Base-by-base conservation (phyloP, 2,113 vertebrate species). In the Theristicus caerulescens region DNA sequence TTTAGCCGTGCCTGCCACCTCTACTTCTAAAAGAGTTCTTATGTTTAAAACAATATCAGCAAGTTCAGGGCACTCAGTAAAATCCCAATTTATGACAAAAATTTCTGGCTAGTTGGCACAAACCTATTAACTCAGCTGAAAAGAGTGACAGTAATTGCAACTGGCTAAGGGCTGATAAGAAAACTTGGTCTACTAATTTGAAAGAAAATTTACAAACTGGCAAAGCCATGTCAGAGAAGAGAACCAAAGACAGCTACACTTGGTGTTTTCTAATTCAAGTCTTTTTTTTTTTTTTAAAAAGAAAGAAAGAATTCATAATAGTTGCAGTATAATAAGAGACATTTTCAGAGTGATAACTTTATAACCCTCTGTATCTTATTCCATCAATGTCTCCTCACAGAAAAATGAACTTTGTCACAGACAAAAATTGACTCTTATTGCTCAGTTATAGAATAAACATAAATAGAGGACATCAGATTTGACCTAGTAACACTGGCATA, bases 1-100 rank as follows among this genome's bases (percentile, higher is more conserved):
- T 87, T 82, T 13, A 94, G 52, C 71, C 65, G 10, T 54, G 58
- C 67, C 49, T 94, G 52, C 46, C 67, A 42, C 64, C 57, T 58
- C 34, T 80, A 13, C 15, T 88, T 93, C 57, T 91, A 21, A 65
- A 67, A n/a, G 27, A 49, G 58, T 73, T 90, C 57, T 93, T 93
- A 44, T 6, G 38, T 90, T 94, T 93, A 80, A 95, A 94, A 96
- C 61, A 93, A 34, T 86, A 81, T 62, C 70, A 86, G 70, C 1
- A 11, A 49, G 87, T 88, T 87, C 84, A 62, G 89, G 62, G 29
- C 84, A 77, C 78, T 93, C 64, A 59, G 79, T 74, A 88, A 94
- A 97, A 94, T 92, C 79, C 61, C 86, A 92, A 66, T 86, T 95
- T 94, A 83, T 85, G 95, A 92, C 52, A 89, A 83, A 96, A 78